A percentile compares a stretch with the other conserved stretches of the same genome.
Conservation (phyloP, 2,888 invertebrate species). For the Athrips mouffetella region DNA sequence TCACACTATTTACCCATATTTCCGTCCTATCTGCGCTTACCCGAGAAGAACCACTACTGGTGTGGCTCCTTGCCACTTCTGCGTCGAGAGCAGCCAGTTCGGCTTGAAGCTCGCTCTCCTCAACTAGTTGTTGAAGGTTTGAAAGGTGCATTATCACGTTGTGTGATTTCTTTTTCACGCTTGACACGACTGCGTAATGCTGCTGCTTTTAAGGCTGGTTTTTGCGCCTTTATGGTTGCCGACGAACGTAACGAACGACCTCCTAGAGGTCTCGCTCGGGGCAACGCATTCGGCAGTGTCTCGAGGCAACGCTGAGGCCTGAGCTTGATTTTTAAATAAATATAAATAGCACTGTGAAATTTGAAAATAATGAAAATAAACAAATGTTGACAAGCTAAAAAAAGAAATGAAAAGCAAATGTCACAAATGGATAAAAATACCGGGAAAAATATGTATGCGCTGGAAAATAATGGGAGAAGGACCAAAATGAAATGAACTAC, state of each 20-base stretch:
- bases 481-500: too few relatives aligned
- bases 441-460: too few relatives aligned
- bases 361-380: too few relatives aligned
- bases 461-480: too few relatives aligned
- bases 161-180: neutral
- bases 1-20: neutral
- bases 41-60: neutral
- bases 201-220: neutral
- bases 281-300: too few relatives aligned
- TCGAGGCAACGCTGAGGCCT: too few relatives aligned
- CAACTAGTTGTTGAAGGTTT: neutral
- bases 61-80: neutral
- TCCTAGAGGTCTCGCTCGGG: neutral
- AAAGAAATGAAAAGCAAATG: too few relatives aligned
- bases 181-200: neutral
- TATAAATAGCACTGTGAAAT: too few relatives aligned
- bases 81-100: neutral
- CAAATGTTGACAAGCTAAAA: too few relatives aligned
- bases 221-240: neutral
- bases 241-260: neutral
- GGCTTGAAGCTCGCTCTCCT: neutral
- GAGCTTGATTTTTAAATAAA: too few relatives aligned
- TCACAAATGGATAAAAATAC: too few relatives aligned
- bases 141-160: neutral
- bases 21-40: neutral